A percentile compares a stretch with the other conserved stretches of the same genome.
These are phyloP conservation scores for Prionace glauca DNA, from an alignment of 2,797 vertebrate species.

Conservation along the genomic window DNA sequence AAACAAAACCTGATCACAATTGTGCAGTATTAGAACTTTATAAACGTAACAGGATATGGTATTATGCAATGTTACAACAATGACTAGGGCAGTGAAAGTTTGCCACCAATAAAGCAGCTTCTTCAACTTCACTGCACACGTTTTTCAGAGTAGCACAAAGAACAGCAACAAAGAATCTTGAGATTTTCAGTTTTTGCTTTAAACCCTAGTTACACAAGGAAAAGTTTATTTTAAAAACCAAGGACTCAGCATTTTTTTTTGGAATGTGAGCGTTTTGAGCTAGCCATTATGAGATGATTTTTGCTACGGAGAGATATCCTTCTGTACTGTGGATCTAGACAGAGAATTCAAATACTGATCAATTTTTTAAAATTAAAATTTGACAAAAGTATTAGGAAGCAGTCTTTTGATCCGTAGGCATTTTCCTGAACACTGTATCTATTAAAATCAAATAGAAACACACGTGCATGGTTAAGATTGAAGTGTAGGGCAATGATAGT, in stretches of 20 bases:
- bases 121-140: neutral
- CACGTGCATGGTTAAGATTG: neutral
- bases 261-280: neutral
- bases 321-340: too few relatives aligned
- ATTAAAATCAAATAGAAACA: neutral
- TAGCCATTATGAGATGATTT: neutral
- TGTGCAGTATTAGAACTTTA: neutral
- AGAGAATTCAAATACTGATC: neutral
- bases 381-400: neutral
- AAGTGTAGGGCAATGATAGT: neutral
- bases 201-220: neutral
- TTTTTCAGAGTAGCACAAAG: neutral
- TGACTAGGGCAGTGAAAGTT: too few relatives aligned
- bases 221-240: neutral
- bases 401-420: neutral
- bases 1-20: neutral
- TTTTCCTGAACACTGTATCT: neutral
- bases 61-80: neutral
- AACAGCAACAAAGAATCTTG: neutral
- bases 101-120: neutral
- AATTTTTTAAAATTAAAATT: neutral
- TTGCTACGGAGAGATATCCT: neutral
- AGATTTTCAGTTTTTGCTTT: neutral
- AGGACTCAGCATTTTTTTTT: neutral
- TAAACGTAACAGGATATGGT: neutral